Evolutionary conservation across 1,140 invertebrate species (phyloP), one percentile per base, ranked within the genome.

Genomic region (Calliphora vicina): DNA sequence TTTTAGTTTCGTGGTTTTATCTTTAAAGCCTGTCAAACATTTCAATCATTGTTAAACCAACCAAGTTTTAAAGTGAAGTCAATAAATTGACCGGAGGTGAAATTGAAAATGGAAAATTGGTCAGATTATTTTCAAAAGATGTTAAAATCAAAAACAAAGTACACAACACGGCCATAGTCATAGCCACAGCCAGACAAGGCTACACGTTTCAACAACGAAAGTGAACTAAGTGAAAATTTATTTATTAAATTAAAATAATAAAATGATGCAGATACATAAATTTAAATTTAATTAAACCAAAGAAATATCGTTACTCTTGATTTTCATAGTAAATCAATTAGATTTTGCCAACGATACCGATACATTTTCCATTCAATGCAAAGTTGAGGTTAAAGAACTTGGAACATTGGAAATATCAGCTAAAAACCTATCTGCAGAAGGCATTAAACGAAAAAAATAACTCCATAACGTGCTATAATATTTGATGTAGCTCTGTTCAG

Each of bases 51-150:
- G 61, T 67, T 67, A 67, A 67, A 67, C 1, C 9, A 23, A 67
- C n/a, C n/a, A 67, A 67, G 61, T 67, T 67, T 67, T 23, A 67
- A 67, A 67, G 61, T 67, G 61, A 67, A 67, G 61, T 67, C 61
- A 67, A 67, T 67, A 25, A 67, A 67, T 67, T 67, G 61, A 67
- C 61, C 61, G 61, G 61, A 67, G 61, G 61, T 67, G 61, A 67
- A 67, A 67, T 67, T 67, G 61, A 67, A 67, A 67, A 67, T 67
- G n/a, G 61, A 67, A 67, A 67, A 67, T 67, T 67, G 61, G 61
- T 67, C 61, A 67, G 61, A 67, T 67, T 67, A 23, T 23, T 67
- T 17, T 67, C 45, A 23, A 23, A 67, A 67, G n/a, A 67, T 67
- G 61, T 67, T 67, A 23, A 67, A 67, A 67, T 10, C n/a, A 23